These are phyloP conservation scores for Syngnathus floridae DNA, from an alignment of 2,113 vertebrate genomes.

Conservation along the genomic window DNA sequence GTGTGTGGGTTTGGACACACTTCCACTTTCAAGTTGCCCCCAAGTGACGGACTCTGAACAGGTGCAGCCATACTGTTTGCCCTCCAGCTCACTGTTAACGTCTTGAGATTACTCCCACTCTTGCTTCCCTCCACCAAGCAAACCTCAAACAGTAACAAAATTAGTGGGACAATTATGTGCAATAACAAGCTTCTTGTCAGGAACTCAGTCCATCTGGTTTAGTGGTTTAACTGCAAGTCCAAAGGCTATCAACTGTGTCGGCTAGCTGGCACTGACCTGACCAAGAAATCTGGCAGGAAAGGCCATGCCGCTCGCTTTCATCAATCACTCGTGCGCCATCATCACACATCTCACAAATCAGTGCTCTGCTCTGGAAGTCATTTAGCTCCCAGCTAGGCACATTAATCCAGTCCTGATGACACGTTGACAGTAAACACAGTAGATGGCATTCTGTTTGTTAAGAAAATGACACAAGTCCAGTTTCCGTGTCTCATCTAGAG, in stretches of 20 bases:
- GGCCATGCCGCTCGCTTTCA: slow-evolving; percentile 5
- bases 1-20: slow-evolving; percentile 1
- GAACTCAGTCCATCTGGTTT: slow-evolving; percentile 2
- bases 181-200: slow-evolving; percentile 1
- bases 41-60: not conserved
- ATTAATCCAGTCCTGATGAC: slow-evolving; percentile 2
- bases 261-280: slow-evolving; percentile 22
- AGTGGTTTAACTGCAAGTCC: not conserved
- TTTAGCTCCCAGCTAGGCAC: not conserved
- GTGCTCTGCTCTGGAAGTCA: not conserved
- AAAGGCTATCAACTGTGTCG: slow-evolving; percentile 6
- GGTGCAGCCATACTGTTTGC: too few relatives aligned
- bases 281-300: slow-evolving; percentile 18
- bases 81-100: too few relatives aligned
- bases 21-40: not conserved
- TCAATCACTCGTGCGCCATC: slow-evolving; percentile 16
- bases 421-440: not conserved
- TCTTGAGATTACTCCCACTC: too few relatives aligned
- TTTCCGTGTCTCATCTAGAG: too few relatives aligned
- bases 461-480: not conserved
- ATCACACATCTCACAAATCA: slow-evolving; percentile 19
- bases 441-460: not conserved
- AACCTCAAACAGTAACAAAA: too few relatives aligned
- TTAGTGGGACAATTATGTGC: slow-evolving; percentile 1
- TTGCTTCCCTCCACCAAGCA: too few relatives aligned